A percentile compares a stretch with the other conserved stretches of the same genome.
Evolutionary conservation across 2,113 vertebrate genomes (phyloP).

Genomic region (Prunella fulvescens): DNA sequence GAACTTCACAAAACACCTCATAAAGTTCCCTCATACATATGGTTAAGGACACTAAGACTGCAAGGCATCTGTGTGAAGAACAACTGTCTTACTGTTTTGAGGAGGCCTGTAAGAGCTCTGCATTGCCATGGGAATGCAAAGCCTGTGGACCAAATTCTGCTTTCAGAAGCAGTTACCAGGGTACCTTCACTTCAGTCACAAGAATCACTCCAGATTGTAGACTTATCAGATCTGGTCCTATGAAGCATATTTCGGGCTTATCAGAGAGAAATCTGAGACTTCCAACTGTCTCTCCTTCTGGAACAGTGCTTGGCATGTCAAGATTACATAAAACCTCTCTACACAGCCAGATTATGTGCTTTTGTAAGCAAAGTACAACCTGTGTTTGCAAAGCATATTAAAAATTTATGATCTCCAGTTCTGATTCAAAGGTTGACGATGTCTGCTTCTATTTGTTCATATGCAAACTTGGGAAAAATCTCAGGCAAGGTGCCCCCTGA

Average conservation of each 20-base stretch:
- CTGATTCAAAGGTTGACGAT: not conserved
- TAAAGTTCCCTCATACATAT: not conserved
- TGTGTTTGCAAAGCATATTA: not conserved
- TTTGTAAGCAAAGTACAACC: not conserved
- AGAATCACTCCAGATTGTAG: not conserved
- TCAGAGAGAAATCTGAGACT: not conserved
- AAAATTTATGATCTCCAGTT: not conserved
- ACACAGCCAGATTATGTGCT: not conserved
- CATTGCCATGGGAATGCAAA: not conserved
- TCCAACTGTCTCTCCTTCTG: not conserved
- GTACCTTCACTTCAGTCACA: not conserved
- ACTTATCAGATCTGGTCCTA: not conserved
- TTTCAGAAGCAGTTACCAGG: not conserved
- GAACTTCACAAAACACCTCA: not conserved
- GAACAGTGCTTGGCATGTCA: not conserved
- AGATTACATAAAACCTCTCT: not conserved
- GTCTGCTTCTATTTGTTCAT: not conserved
- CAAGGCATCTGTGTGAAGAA: not conserved
- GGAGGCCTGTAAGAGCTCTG: not conserved
- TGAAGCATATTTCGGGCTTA: not conserved
- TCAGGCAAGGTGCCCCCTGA: not conserved
- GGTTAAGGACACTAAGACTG: not conserved
- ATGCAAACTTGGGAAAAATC: not conserved
- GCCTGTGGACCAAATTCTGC: not conserved
- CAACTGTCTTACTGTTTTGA: not conserved